phyloP scores from a whole-genome alignment of 2,888 invertebrate species.

The Muschampia plurimacula region DNA sequence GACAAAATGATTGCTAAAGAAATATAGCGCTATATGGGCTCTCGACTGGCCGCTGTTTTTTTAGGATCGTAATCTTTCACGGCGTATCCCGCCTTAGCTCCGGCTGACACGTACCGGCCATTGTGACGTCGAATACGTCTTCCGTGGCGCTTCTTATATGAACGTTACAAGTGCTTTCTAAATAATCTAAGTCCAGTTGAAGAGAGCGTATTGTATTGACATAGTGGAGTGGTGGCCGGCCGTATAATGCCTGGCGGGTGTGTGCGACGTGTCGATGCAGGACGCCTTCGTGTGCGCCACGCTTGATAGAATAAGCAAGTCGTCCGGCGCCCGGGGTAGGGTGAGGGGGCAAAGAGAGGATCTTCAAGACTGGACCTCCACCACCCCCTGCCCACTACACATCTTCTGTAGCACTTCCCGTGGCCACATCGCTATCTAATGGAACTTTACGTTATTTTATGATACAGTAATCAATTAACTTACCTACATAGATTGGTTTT shows the following conservation, averaged over 20 bases:
- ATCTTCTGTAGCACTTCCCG: conserved; percentile 82
- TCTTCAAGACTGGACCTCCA: conserved; percentile 84
- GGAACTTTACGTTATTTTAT: conserved; percentile 76
- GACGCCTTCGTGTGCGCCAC: conserved; percentile 71
- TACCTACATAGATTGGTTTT: background rate
- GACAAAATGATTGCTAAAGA: conserved; percentile 30
- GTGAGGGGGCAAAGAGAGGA: conserved; percentile 65
- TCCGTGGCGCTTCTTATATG: conserved; percentile 85
- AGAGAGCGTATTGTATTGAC: conserved; percentile 87
- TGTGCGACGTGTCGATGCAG: conserved; percentile 66
- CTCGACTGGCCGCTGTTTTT: conserved; percentile 80
- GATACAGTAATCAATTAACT: conserved; percentile 43
- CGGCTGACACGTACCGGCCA: conserved; percentile 83
- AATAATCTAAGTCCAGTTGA: conserved; percentile 86
- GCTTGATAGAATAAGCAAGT: conserved; percentile 86
- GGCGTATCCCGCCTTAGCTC: conserved; percentile 76
- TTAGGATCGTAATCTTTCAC: conserved; percentile 84
- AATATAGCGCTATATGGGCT: conserved; percentile 56
- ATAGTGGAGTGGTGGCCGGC: conserved; percentile 86
- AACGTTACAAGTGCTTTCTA: conserved; percentile 87
- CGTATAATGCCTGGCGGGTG: conserved; percentile 76
- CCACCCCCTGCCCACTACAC: conserved; percentile 80
- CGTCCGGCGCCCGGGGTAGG: conserved; percentile 73
- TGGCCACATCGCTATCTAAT: conserved; percentile 79
- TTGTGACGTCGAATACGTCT: conserved; percentile 84